These are phyloP conservation scores for Trachelus iudaicus DNA, from an alignment of 2,888 invertebrate genomes.

Conservation along the genomic window DNA sequence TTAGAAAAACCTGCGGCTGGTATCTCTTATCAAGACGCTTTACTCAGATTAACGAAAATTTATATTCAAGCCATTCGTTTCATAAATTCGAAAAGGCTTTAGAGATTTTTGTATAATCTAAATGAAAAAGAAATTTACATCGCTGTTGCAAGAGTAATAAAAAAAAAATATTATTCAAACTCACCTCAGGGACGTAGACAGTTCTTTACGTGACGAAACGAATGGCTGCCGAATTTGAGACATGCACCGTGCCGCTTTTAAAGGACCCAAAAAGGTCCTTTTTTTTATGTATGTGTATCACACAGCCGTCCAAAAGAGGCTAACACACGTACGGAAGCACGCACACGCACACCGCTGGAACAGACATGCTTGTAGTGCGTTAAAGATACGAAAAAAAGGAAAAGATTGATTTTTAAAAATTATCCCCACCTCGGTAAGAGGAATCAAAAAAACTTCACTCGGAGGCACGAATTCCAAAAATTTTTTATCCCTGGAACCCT, in stretches of 20 bases:
- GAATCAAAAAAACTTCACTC: background rate
- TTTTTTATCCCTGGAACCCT: background rate
- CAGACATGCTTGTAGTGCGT: background rate
- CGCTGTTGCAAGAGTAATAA: too few species aligned
- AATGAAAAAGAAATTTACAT: background rate
- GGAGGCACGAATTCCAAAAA: background rate
- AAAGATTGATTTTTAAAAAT: background rate
- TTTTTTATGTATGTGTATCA: constrained; percentile 27
- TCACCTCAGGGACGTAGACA: constrained; percentile 55
- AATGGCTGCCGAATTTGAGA: constrained; percentile 43
- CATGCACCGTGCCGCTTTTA: constrained; percentile 48
- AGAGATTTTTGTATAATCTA: background rate
- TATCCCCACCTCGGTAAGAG: background rate
- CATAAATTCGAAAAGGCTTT: background rate
- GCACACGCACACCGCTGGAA: background rate
- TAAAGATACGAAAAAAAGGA: background rate
- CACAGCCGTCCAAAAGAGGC: background rate
- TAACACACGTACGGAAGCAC: background rate
- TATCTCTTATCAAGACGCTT: background rate
- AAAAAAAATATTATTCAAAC: constrained; percentile 11
- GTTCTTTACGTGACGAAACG: constrained; percentile 50
- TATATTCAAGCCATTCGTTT: background rate
- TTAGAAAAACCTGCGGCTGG: background rate
- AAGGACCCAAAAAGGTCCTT: constrained; percentile 45
- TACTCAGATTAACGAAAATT: background rate